These are phyloP conservation scores for Acrocephalus scirpaceus DNA, from an alignment of 2,797 vertebrate species.

Conservation along the genomic window DNA sequence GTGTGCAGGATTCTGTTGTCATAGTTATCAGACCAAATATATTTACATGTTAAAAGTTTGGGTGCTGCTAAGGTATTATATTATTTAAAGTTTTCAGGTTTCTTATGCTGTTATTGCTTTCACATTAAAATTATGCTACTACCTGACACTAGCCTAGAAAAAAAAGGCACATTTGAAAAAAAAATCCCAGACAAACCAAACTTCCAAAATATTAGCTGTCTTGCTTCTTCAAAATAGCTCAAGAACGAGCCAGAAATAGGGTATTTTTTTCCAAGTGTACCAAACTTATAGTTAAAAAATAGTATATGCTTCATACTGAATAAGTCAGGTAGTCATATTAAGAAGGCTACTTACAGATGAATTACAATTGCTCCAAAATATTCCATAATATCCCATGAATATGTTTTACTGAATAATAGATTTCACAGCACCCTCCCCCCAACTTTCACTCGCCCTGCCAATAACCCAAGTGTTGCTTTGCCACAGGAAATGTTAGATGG, in stretches of 20 bases:
- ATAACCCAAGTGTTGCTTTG: not conserved
- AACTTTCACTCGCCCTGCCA: rapidly evolving
- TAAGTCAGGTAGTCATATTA: not conserved
- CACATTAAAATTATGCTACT: not conserved
- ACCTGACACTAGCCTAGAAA: not conserved
- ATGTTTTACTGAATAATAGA: not conserved
- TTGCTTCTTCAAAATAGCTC: not conserved
- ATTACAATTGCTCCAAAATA: not conserved
- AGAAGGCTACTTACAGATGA: not conserved
- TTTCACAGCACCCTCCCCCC: not conserved
- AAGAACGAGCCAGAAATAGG: not conserved
- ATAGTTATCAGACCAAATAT: not conserved
- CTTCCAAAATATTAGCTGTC: not conserved
- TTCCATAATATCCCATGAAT: not conserved
- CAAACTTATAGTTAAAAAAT: not conserved
- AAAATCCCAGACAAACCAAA: not conserved
- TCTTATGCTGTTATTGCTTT: not conserved
- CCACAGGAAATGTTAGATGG: not conserved
- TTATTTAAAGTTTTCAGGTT: not conserved
- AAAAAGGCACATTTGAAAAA: not conserved
- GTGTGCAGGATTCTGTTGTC: not conserved
- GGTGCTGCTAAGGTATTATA: not conserved
- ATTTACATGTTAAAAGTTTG: not conserved
- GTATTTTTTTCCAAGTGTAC: not conserved
- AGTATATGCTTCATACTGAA: not conserved